Conservation (phyloP, 2,888 invertebrate genomes). For the Sepioteuthis lessoniana region DNA sequence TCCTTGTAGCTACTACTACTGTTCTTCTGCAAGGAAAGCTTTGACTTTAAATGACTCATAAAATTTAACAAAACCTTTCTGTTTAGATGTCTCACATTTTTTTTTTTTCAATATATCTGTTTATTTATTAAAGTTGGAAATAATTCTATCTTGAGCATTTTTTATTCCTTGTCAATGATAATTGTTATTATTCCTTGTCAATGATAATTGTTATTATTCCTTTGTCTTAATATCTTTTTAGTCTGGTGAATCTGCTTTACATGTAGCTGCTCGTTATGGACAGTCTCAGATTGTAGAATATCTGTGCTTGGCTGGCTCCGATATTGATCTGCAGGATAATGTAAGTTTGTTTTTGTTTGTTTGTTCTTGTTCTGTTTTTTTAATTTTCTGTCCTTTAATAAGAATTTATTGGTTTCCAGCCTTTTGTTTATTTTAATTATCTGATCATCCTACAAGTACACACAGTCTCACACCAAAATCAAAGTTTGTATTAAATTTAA, state of each 20-base stretch:
- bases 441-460: background rate
- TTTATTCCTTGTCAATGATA: too few species aligned
- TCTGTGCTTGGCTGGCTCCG: conserved; percentile 73
- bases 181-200: background rate
- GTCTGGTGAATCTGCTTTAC: conserved; percentile 80
- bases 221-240: conserved; percentile 69
- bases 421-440: background rate
- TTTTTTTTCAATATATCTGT: too few species aligned
- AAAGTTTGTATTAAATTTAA: background rate
- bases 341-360: conserved; percentile 68
- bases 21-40: too few species aligned
- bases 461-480: background rate
- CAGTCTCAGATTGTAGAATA: conserved; percentile 76
- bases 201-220: background rate
- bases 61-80: too few species aligned
- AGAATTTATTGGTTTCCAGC: background rate
- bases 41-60: too few species aligned
- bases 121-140: too few species aligned
- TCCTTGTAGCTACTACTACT: too few species aligned
- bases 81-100: too few species aligned
- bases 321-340: conserved; percentile 77
- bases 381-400: background rate
- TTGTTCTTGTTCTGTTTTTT: background rate
- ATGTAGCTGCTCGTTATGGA: conserved; percentile 79
- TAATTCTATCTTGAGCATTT: too few species aligned